Evolutionary conservation across 2,888 invertebrate species (phyloP).

Genomic region (Apamea crenata): DNA sequence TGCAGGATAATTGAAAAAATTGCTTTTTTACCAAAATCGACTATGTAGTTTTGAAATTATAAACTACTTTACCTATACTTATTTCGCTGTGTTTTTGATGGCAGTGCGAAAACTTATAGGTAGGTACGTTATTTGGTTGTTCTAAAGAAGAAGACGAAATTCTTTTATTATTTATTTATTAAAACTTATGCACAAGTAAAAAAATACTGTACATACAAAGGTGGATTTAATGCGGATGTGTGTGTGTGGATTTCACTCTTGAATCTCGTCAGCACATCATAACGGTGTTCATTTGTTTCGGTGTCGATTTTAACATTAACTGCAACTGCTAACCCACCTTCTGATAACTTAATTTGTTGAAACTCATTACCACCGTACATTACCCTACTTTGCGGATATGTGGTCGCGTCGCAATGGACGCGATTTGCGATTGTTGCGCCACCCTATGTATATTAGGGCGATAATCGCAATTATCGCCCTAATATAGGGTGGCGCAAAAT

Average conservation of each 20-base stretch:
- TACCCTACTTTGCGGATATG: constrained; percentile 67
- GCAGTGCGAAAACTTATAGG: not conserved
- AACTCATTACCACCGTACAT: constrained; percentile 69
- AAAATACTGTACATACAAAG: not conserved
- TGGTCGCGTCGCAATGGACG: constrained; percentile 45
- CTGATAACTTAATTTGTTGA: constrained; percentile 67
- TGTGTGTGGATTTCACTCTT: not conserved
- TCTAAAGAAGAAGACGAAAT: not conserved
- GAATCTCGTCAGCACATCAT: constrained; percentile 23
- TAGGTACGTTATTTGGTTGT: not conserved
- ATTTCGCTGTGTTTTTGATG: not conserved
- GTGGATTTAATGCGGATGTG: not conserved
- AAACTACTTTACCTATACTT: not conserved
- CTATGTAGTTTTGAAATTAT: too few relatives aligned
- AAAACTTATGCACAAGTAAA: not conserved
- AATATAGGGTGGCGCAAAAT: not conserved
- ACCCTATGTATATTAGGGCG: too few relatives aligned
- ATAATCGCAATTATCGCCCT: too few relatives aligned
- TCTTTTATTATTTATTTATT: not conserved
- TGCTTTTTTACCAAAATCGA: too few relatives aligned
- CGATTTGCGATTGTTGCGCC: constrained; percentile 42
- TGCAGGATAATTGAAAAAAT: not conserved
- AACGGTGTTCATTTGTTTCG: constrained; percentile 58
- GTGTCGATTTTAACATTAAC: constrained; percentile 53
- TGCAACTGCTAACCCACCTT: constrained; percentile 53